phyloP scores from a whole-genome alignment of 2,797 vertebrate genomes.

The Spondyliosoma cantharus region DNA sequence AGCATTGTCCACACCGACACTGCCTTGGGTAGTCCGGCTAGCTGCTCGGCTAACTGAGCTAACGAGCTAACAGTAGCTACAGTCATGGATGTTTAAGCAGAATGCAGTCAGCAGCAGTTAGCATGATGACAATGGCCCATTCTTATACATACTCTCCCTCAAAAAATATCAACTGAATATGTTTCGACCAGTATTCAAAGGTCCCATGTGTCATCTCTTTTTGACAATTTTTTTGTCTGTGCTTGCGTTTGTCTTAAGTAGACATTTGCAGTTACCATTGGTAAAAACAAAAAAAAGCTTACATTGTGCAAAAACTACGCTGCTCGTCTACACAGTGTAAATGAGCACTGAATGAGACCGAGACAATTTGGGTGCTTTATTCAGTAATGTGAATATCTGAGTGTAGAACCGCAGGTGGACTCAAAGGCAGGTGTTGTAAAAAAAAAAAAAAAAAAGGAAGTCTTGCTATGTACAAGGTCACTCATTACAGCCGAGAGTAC shows the following conservation, averaged over 20 bases:
- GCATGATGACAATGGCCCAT: too few relatives aligned
- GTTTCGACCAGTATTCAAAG: background rate
- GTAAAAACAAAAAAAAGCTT: background rate
- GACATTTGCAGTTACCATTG: background rate
- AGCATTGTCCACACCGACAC: too few relatives aligned
- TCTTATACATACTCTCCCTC: too few relatives aligned
- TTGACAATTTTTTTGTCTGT: background rate
- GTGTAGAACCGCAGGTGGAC: slow-evolving; percentile 6
- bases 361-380: background rate
- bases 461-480: slow-evolving; percentile 28
- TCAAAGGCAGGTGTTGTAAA: slow-evolving; percentile 19
- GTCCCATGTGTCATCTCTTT: background rate
- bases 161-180: too few relatives aligned
- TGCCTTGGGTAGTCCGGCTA: too few relatives aligned
- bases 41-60: too few relatives aligned
- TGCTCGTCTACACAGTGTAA: background rate
- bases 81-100: too few relatives aligned
- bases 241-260: background rate
- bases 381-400: slow-evolving; percentile 2
- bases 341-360: background rate
- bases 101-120: too few relatives aligned
- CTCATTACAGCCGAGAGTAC: slow-evolving; percentile 35
- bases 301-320: background rate
- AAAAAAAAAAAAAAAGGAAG: background rate
- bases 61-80: too few relatives aligned